These are phyloP conservation scores for Uria aalge DNA, from an alignment of 2,113 vertebrate genomes.

Conservation along the genomic window DNA sequence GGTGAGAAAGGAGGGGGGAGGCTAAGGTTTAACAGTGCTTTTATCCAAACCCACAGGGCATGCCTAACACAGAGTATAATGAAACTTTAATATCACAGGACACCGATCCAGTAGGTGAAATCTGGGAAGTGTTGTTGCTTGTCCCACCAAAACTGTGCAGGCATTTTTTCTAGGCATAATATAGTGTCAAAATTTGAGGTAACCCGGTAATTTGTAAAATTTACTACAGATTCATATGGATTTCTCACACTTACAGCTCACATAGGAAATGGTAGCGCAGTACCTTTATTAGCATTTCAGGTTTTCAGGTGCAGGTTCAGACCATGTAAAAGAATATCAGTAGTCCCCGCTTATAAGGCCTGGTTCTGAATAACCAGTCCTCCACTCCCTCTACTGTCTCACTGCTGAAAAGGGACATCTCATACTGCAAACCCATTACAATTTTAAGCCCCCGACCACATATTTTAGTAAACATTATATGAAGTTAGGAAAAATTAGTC, in stretches of 20 bases:
- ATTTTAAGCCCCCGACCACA: background rate
- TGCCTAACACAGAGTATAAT: background rate
- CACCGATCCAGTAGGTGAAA: background rate
- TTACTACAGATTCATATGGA: background rate
- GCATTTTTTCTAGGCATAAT: background rate
- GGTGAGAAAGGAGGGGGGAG: background rate
- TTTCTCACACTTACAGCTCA: background rate
- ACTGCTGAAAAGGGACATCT: background rate
- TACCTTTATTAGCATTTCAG: background rate
- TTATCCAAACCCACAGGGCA: background rate
- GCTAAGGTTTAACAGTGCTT: background rate
- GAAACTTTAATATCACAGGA: background rate
- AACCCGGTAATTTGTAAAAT: background rate
- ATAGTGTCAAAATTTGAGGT: background rate
- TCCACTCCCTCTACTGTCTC: background rate
- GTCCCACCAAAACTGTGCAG: background rate
- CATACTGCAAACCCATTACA: background rate
- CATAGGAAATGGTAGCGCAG: background rate
- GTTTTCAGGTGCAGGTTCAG: background rate
- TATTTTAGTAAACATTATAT: background rate
- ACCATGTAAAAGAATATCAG: accelerated
- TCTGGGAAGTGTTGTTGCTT: background rate
- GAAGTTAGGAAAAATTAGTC: background rate
- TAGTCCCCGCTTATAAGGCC: background rate
- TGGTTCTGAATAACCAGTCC: background rate